Percentiles rank a stretch among this genome's conserved stretches.
Conservation (phyloP, 2,797 vertebrate genomes). For the Poecilia velifera region DNA sequence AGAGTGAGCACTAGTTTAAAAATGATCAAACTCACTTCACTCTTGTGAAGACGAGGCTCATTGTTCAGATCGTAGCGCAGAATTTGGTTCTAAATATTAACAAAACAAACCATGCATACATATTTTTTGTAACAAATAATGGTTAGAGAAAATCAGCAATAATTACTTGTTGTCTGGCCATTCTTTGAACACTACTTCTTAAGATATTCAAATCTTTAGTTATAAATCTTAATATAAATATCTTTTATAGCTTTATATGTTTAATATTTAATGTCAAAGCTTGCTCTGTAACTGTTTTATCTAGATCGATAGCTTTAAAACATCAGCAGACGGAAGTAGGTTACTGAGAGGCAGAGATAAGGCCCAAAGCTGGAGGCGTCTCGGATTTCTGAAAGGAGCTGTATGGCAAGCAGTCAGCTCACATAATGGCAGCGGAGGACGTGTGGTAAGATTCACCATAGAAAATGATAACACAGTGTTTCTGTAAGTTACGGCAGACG, state of each 20-base stretch:
- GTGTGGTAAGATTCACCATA: constrained; percentile 45
- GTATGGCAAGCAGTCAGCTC: constrained; percentile 50
- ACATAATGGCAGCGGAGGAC: constrained; percentile 62
- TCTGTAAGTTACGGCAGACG: not conserved
- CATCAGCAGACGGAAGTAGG: constrained; percentile 23
- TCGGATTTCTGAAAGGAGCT: not conserved
- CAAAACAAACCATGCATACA: not conserved
- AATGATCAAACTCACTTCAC: not conserved
- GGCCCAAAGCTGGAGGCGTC: not conserved
- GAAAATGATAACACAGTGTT: not conserved
- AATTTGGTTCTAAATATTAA: not conserved
- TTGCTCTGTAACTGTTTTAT: constrained; percentile 35
- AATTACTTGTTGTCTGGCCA: not conserved
- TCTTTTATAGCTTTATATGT: constrained; percentile 34
- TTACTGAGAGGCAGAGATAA: constrained; percentile 20
- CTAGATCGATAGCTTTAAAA: constrained; percentile 23
- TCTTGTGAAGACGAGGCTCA: not conserved
- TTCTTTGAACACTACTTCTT: not conserved
- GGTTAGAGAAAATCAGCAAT: not conserved
- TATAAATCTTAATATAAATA: constrained; percentile 48
- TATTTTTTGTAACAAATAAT: not conserved
- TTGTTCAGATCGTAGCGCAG: not conserved
- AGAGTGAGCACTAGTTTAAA: constrained; percentile 21
- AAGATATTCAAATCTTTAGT: constrained; percentile 4
- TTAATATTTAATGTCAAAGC: constrained; percentile 50